Evolutionary conservation across 2,888 invertebrate genomes (phyloP).

Genomic region (Caenorhabditis sp.): DNA sequence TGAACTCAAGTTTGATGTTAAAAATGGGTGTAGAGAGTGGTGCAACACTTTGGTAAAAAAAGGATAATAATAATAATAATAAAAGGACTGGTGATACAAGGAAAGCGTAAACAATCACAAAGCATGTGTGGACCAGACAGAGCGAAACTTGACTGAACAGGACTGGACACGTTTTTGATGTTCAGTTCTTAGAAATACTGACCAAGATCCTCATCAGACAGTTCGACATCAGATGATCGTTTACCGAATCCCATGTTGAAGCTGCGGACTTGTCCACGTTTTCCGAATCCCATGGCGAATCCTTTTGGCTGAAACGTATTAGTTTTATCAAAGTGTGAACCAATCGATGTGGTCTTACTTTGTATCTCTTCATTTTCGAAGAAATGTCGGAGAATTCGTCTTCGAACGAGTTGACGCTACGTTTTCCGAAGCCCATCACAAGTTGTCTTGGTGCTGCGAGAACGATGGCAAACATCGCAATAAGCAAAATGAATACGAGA

Average conservation of each 20-base stretch:
- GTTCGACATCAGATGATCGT: slow-evolving; percentile 11
- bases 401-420: slow-evolving; percentile 12
- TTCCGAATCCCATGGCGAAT: slow-evolving; percentile 57
- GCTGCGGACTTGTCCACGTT: slow-evolving; percentile 41
- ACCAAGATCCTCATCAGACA: slow-evolving; percentile 11
- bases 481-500: slow-evolving; percentile 36
- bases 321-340: neutral
- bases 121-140: neutral
- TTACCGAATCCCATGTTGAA: slow-evolving; percentile 55
- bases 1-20: neutral
- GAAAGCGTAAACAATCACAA: slow-evolving; percentile 1
- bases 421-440: slow-evolving; percentile 50
- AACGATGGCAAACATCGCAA: slow-evolving; percentile 32
- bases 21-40: neutral
- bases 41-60: neutral
- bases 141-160: neutral
- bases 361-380: slow-evolving; percentile 34
- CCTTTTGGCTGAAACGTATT: slow-evolving; percentile 20
- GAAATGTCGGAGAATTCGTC: slow-evolving; percentile 25
- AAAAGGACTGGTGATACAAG: neutral
- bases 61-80: neutral
- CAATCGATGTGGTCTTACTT: slow-evolving; percentile 6
- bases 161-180: neutral
- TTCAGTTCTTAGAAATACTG: slow-evolving; percentile 3
- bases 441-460: slow-evolving; percentile 43